Conservation (phyloP, 2,888 invertebrate genomes). For the Priapulus caudatus region DNA sequence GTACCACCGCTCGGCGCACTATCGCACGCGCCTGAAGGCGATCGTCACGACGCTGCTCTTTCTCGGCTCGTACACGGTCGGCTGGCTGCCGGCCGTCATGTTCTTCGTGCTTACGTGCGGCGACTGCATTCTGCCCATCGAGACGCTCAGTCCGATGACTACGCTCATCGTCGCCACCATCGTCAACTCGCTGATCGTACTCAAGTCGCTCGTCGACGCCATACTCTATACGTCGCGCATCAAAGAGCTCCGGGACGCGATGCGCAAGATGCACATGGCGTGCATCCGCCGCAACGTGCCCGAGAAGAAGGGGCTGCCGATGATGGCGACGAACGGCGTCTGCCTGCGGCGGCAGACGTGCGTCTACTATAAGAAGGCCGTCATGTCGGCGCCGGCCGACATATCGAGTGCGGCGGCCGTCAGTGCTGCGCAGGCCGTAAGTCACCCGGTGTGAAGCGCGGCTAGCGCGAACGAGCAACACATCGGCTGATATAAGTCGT, state of each 20-base stretch:
- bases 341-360: too few species aligned
- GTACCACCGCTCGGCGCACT: slow-evolving; percentile 26
- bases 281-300: too few species aligned
- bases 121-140: slow-evolving; percentile 37
- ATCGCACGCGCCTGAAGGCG: slow-evolving; percentile 42
- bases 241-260: slow-evolving; percentile 47
- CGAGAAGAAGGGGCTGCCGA: too few species aligned
- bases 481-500: too few species aligned
- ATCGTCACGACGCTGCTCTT: slow-evolving; percentile 48
- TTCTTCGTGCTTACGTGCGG: slow-evolving; percentile 48
- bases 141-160: background rate
- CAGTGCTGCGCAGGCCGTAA: too few species aligned
- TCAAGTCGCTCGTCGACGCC: slow-evolving; percentile 52
- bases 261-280: slow-evolving; percentile 22
- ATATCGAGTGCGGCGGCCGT: too few species aligned
- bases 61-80: slow-evolving; percentile 47
- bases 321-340: too few species aligned
- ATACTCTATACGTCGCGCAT: slow-evolving; percentile 54
- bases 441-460: too few species aligned
- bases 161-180: slow-evolving; percentile 27
- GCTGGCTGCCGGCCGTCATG: slow-evolving; percentile 51
- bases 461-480: too few species aligned
- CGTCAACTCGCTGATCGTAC: slow-evolving; percentile 47
- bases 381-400: too few species aligned
- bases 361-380: too few species aligned